Percentiles rank a stretch among this genome's conserved stretches.
phyloP scores from a whole-genome alignment of 2,797 vertebrate genomes.

The Gadopsis marmoratus region DNA sequence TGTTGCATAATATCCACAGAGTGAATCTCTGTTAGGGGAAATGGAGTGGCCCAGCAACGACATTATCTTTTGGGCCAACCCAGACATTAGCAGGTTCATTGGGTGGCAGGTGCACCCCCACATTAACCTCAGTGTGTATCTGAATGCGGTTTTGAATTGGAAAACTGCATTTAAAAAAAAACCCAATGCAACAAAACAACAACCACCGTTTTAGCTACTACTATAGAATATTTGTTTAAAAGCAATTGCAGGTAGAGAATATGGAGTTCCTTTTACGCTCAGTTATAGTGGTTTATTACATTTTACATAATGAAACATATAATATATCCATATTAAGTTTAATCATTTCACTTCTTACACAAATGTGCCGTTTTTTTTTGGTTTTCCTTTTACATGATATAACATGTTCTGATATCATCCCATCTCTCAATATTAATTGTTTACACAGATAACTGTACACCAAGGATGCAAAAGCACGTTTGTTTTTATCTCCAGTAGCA shows the following conservation, averaged over 20 bases:
- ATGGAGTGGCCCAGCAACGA: not conserved
- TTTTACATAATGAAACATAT: not conserved
- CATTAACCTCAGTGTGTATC: not conserved
- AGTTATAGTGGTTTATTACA: not conserved
- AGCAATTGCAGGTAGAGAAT: not conserved
- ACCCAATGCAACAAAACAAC: not conserved
- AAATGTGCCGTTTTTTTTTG: not conserved
- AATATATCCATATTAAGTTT: not conserved
- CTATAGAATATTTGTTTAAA: not conserved
- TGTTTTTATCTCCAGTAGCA: conserved; percentile 45
- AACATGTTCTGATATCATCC: not conserved
- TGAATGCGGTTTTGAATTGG: not conserved
- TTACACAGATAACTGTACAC: not conserved
- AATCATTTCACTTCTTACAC: not conserved
- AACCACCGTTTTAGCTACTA: not conserved
- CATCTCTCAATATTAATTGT: conserved; percentile 1
- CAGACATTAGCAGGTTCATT: not conserved
- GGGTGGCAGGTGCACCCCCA: not conserved
- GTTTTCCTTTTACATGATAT: not conserved
- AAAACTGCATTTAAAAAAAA: not conserved
- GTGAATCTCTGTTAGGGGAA: not conserved
- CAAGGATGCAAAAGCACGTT: conserved; percentile 35
- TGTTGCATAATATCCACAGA: not conserved
- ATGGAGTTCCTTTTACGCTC: not conserved
- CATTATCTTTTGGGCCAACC: not conserved